phyloP scores from a whole-genome alignment of 1,140 invertebrate species.

The Psilanteris sp. region DNA sequence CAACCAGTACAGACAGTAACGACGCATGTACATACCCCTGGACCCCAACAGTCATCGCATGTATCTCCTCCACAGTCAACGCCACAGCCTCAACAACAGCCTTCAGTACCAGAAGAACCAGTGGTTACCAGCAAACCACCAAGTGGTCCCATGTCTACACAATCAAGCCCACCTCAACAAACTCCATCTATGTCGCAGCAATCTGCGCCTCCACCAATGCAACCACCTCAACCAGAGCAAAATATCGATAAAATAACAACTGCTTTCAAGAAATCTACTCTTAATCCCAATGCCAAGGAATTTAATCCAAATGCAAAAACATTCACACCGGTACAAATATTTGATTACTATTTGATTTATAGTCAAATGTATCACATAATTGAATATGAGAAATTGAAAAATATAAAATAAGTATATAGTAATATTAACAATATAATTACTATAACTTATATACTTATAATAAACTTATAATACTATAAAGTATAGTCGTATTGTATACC shows the following conservation, averaged over 20 bases:
- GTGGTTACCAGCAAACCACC: constrained; percentile 74
- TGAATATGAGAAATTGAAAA: no score
- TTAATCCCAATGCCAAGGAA: constrained; percentile 94
- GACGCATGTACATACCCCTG: background rate
- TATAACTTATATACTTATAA: no score
- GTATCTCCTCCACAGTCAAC: constrained; percentile 41
- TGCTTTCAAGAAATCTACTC: constrained; percentile 87
- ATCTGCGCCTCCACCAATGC: constrained; percentile 63
- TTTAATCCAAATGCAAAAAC: constrained; percentile 93
- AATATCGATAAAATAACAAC: constrained; percentile 82
- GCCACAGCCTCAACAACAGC: constrained; percentile 69
- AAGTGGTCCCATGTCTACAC: constrained; percentile 67
- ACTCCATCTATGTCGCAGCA: constrained; percentile 64
- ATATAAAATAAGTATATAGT: no score
- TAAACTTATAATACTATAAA: no score
- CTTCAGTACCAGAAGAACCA: constrained; percentile 69
- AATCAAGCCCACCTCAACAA: constrained; percentile 69
- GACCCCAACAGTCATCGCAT: constrained; percentile 61
- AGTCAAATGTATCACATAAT: no score
- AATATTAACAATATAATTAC: no score
- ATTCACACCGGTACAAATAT: constrained; percentile 91
- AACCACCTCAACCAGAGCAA: constrained; percentile 72
- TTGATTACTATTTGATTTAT: no score
- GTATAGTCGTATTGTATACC: no score
- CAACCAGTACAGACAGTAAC: constrained; percentile 57